phyloP scores from a whole-genome alignment of 2,797 vertebrate species.

The Bovichtus diacanthus region DNA sequence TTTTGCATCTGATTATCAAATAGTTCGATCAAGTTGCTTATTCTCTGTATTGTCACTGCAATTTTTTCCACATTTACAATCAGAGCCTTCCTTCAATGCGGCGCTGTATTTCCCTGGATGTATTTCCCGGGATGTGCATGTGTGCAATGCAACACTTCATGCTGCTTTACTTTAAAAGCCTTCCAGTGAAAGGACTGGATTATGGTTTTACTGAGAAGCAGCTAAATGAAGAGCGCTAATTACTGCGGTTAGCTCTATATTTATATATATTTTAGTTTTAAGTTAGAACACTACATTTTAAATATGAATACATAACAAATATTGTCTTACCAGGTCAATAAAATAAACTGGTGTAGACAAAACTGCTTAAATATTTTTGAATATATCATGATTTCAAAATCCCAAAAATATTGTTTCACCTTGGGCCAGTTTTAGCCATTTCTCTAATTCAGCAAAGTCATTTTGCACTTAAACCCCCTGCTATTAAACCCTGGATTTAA shows the following conservation, averaged over 20 bases:
- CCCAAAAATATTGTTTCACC: not conserved
- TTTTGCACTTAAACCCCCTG: conserved; percentile 7
- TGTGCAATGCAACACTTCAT: conserved; percentile 6
- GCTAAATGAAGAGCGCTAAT: conserved; percentile 1
- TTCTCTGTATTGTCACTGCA: not conserved
- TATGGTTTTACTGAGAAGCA: conserved; percentile 6
- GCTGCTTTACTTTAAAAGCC: conserved; percentile 23
- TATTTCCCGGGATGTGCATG: no score
- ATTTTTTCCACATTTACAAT: not conserved
- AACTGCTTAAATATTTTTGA: not conserved
- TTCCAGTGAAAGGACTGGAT: conserved; percentile 4
- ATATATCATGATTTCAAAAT: not conserved
- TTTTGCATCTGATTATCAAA: not conserved
- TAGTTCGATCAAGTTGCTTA: not conserved
- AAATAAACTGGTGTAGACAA: not conserved
- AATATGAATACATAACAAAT: not conserved
- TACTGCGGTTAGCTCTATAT: not conserved
- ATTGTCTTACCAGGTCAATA: not conserved
- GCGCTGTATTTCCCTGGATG: no score
- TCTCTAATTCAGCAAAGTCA: not conserved
- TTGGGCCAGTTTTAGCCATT: not conserved
- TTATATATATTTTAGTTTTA: not conserved
- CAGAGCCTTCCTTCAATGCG: not conserved
- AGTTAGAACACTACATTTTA: not conserved
- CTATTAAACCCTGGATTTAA: no score